Evolutionary conservation across 2,797 vertebrate species (phyloP).

Genomic region (Hybognathus amarus): DNA sequence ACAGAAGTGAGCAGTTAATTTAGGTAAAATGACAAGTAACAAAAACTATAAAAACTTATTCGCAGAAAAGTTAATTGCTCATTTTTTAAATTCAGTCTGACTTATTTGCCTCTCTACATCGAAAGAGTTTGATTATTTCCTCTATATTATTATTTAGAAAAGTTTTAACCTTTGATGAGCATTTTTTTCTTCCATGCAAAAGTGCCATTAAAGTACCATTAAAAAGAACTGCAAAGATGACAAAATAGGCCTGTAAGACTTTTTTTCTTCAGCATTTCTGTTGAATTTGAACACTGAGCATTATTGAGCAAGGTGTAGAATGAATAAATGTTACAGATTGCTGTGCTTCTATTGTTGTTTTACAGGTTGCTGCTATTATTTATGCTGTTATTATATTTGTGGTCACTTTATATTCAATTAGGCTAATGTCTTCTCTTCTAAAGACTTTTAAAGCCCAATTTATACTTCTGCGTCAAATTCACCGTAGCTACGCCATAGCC

Average conservation of each 20-base stretch:
- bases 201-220: background rate
- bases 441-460: background rate
- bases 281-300: conserved; percentile 2
- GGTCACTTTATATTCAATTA: background rate
- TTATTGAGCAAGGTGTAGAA: background rate
- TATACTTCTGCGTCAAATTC: too few relatives aligned
- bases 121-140: background rate
- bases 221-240: background rate
- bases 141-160: background rate
- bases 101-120: background rate
- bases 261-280: background rate
- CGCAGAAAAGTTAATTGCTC: background rate
- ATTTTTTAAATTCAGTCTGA: background rate
- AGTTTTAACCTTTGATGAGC: background rate
- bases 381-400: conserved; percentile 15
- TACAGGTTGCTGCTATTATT: background rate
- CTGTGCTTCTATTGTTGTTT: background rate
- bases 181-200: background rate
- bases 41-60: background rate
- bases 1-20: background rate
- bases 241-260: too few relatives aligned
- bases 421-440: background rate
- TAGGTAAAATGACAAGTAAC: background rate
- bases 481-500: too few relatives aligned
- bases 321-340: background rate